These are phyloP conservation scores for Drosophila affinis DNA, from an alignment of 2,888 invertebrate species.

Conservation along the genomic window DNA sequence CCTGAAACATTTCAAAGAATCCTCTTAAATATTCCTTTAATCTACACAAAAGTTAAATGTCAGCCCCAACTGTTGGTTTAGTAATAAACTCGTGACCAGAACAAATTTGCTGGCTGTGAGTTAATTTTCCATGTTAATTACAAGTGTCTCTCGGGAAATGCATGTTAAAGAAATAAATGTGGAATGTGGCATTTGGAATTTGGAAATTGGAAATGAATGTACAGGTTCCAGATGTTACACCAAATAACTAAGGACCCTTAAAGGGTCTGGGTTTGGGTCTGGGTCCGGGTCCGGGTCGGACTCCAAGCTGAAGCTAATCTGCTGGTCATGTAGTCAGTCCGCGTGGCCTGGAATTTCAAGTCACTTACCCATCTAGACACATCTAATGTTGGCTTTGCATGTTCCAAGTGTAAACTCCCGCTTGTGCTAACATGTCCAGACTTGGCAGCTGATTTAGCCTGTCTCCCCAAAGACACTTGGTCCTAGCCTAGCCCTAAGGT, in stretches of 20 bases:
- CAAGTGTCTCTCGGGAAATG: not conserved
- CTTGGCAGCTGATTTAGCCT: constrained; percentile 16
- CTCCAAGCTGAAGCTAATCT: constrained; percentile 6
- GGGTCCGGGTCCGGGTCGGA: not conserved
- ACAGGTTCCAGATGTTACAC: not conserved
- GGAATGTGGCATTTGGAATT: constrained; percentile 3
- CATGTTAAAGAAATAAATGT: not conserved
- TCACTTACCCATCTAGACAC: constrained; percentile 35
- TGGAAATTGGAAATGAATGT: not conserved
- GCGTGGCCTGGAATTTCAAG: constrained; percentile 38
- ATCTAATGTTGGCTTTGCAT: constrained; percentile 48
- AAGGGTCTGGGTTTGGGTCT: not conserved
- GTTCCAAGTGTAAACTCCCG: constrained; percentile 1
- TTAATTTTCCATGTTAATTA: not conserved
- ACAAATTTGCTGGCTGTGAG: not conserved
- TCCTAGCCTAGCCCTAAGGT: constrained; percentile 11
- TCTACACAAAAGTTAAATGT: not conserved
- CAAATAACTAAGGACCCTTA: constrained; percentile 31
- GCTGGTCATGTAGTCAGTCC: constrained; percentile 34
- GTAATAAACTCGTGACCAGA: not conserved
- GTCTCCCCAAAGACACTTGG: constrained; percentile 1
- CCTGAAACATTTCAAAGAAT: not conserved
- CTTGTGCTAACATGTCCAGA: constrained; percentile 22
- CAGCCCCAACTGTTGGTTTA: not conserved
- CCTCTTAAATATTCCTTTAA: constrained; percentile 20